Conservation (phyloP, 2,113 vertebrate genomes). For the Anseranas semipalmata region DNA sequence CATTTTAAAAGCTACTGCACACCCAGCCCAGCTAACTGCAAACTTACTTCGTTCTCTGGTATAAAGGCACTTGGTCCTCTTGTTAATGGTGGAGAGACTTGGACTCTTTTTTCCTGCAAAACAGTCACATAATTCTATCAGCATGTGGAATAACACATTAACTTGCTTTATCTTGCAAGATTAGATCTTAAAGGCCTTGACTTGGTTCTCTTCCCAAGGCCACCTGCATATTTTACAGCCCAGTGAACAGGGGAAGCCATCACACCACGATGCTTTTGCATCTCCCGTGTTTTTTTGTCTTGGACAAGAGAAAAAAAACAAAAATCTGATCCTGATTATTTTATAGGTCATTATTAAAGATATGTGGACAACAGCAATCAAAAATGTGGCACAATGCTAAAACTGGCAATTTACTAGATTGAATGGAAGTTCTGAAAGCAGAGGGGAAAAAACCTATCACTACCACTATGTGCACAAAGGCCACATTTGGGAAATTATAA, state of each 20-base stretch:
- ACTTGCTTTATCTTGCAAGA: not conserved
- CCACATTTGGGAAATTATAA: not conserved
- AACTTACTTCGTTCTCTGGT: constrained; percentile 86
- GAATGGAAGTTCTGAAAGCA: not conserved
- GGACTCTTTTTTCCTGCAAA: constrained; percentile 81
- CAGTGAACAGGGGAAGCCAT: not conserved
- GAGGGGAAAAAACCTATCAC: not conserved
- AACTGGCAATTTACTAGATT: not conserved
- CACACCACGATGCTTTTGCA: not conserved
- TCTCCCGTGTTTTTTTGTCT: not conserved
- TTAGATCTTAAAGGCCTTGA: not conserved
- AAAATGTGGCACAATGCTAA: not conserved
- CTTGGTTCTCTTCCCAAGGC: not conserved
- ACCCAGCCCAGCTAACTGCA: not conserved
- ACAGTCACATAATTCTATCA: constrained; percentile 23
- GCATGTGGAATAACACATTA: not conserved
- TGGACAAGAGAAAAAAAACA: not conserved
- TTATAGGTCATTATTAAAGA: not conserved
- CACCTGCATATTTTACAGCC: not conserved
- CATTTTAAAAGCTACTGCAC: not conserved
- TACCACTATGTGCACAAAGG: not conserved
- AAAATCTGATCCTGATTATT: not conserved
- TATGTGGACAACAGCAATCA: not conserved
- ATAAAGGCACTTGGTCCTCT: constrained; percentile 91
- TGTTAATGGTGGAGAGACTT: constrained; percentile 78